Base-by-base conservation (phyloP, 2,113 vertebrate species). In the Sander vitreus region DNA sequence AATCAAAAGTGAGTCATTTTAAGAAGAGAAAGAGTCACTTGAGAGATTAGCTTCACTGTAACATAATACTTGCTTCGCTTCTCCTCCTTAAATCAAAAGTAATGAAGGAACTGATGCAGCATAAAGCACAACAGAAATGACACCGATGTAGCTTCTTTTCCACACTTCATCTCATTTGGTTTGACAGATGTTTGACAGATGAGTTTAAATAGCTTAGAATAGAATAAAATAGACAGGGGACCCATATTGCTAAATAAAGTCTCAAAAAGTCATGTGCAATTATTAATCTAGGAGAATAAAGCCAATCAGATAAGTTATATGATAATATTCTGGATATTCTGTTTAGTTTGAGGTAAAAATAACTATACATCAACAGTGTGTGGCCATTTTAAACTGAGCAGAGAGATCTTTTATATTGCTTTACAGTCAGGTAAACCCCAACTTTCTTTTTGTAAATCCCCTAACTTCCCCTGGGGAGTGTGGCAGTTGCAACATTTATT, bases 261-360 rank as follows among this genome's bases (percentile, higher is more conserved):
- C 50, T 6, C 6, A 45, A 33, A 33, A 33, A 1, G 6, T 25
- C 4, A 15, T 9, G 14, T 33, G 11, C 10, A 48, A 27, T 21
- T 64, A 8, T n/a, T 67, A 19, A 54, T 21, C 3, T 50, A 25
- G 19, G 5, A 27, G 12, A 66, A 15, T 67, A 3, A 58, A 23
- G 48, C 45, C 13, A 43, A 51, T 60, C 4, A 13, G 45, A 50
- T 18, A 10, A 5, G 6, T 18, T 2, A 18, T 6, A 33, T 45
- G 11, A 21, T 33, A 54, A 0, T 64, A 0, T 50, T 63, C 0
- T 18, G 10, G 21, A 27, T 36, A 23, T 1, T 45, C 0, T 27
- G 23, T 57, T 21, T 2, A 43, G 0, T 1, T n/a, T 65, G 36
- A 0, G 1, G 23, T 8, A 58, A 43, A n/a, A 63, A n/a, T 0